phyloP scores from a whole-genome alignment of 2,797 vertebrate genomes.

The Carapus acus region DNA sequence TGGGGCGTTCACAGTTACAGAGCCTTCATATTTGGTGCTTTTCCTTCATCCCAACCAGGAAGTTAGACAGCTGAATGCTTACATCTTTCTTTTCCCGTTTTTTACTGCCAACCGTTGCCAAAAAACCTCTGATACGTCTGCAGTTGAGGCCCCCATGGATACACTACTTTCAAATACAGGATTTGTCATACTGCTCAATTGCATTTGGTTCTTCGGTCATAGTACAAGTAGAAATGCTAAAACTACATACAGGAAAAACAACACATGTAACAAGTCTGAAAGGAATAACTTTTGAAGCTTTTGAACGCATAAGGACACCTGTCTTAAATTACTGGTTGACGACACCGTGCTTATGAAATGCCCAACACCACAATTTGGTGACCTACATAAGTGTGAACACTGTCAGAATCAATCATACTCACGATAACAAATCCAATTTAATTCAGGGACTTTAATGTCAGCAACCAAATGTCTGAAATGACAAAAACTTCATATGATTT shows the following conservation, averaged over 20 bases:
- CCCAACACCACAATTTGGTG: conserved; percentile 24
- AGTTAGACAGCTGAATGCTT: conserved; percentile 38
- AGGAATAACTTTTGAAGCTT: conserved; percentile 59
- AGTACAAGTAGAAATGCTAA: conserved; percentile 64
- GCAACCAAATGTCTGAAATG: conserved; percentile 20
- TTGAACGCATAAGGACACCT: conserved; percentile 51
- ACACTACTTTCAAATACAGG: conserved; percentile 44
- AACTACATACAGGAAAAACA: conserved; percentile 54
- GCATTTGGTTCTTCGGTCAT: conserved; percentile 68
- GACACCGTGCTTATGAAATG: conserved; percentile 31
- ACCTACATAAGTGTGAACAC: conserved; percentile 21
- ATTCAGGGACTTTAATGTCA: conserved; percentile 21
- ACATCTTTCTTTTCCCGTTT: conserved; percentile 38
- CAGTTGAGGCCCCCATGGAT: conserved; percentile 37
- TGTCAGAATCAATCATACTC: conserved; percentile 18
- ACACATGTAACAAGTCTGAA: conserved; percentile 59
- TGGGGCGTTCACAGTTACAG: conserved; percentile 51
- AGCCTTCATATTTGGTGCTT: conserved; percentile 63
- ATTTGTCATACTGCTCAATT: conserved; percentile 62
- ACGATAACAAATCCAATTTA: conserved; percentile 35
- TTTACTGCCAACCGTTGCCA: conserved; percentile 50
- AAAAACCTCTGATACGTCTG: not conserved
- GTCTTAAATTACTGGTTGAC: conserved; percentile 27
- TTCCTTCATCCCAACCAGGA: conserved; percentile 56
- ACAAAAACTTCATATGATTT: conserved; percentile 31